These are phyloP conservation scores for Oophaga sylvatica DNA, from an alignment of 2,797 vertebrate species.

Conservation along the genomic window DNA sequence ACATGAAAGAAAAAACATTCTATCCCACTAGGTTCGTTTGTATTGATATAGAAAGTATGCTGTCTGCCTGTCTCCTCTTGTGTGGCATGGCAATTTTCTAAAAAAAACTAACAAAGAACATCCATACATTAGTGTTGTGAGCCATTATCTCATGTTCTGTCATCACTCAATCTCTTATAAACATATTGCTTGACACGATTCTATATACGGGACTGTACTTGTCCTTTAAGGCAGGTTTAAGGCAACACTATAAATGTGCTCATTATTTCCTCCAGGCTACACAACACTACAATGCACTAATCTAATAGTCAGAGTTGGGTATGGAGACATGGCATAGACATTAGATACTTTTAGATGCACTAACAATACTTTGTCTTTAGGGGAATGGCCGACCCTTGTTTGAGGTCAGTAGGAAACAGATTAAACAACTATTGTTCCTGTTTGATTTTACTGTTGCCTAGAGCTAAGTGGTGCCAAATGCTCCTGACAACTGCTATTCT, in stretches of 20 bases:
- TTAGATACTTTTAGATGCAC: not conserved
- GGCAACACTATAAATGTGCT: not conserved
- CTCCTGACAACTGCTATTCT: no score
- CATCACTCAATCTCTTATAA: not conserved
- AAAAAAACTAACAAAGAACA: slow-evolving; percentile 22
- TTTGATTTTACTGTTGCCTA: not conserved
- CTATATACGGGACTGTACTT: not conserved
- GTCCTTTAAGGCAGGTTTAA: not conserved
- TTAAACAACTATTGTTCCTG: not conserved
- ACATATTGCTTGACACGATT: slow-evolving; percentile 17
- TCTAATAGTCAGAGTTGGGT: not conserved
- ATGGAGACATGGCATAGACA: not conserved
- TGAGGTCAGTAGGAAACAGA: not conserved
- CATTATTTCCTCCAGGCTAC: not conserved
- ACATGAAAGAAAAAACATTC: not conserved
- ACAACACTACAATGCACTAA: no score
- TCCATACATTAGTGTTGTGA: not conserved
- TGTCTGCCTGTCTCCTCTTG: slow-evolving; percentile 14
- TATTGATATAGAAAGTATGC: not conserved
- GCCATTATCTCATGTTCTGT: not conserved
- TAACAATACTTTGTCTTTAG: not conserved
- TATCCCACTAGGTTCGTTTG: not conserved
- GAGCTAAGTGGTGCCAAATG: no score
- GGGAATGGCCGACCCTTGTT: not conserved
- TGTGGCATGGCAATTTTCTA: slow-evolving; percentile 5